Base-by-base conservation (phyloP, 2,797 vertebrate species). In the Semotilus atromaculatus region DNA sequence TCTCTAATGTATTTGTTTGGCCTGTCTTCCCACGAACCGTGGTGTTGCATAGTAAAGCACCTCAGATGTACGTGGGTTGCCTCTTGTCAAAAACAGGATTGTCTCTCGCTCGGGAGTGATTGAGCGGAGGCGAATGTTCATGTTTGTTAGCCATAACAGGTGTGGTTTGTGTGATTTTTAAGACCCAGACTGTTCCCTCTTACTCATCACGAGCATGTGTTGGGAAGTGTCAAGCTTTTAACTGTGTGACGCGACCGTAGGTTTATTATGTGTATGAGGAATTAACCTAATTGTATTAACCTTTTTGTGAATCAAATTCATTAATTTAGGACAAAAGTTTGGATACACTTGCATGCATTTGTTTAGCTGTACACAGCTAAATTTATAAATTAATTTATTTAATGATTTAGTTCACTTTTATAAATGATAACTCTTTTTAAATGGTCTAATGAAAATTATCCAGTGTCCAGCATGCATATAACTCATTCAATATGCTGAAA, bases 111-210 rank as follows among this genome's bases (percentile, higher is more conserved):
- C 13, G 13, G 68, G 71, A 68, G 85, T 31, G 73, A 76, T 40
- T 58, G 67, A 58, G 79, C 9, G 26, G 72, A 72, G 76, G 76
- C 43, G 53, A 66, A 26, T 43, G 78, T 51, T 75, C 36, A 26
- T 86, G 81, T 53, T 80, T 80, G 68, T 83, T 51, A 51, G 14
- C 31, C 34, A 23, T 70, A 82, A 80, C 85, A 89, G 86, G 88
- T 89, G 85, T 74, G 86, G 43, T 71, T 71, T 64, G 53, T 78
- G 78, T 83, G 72, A 36, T 75, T 80, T 80, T 75, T 77, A 72
- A 67, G 58, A 75, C 34, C 60, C 60, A 80, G 72, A 71, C 80
- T 67, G 80, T 21, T 72, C 45, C 7, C 43, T 81, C n/a, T 67
- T 66, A 29, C 58, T 68, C 68, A 34, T 82, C 82, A 64, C 1